Evolutionary conservation across 2,888 invertebrate species (phyloP).

Genomic region (Germaria angustata): DNA sequence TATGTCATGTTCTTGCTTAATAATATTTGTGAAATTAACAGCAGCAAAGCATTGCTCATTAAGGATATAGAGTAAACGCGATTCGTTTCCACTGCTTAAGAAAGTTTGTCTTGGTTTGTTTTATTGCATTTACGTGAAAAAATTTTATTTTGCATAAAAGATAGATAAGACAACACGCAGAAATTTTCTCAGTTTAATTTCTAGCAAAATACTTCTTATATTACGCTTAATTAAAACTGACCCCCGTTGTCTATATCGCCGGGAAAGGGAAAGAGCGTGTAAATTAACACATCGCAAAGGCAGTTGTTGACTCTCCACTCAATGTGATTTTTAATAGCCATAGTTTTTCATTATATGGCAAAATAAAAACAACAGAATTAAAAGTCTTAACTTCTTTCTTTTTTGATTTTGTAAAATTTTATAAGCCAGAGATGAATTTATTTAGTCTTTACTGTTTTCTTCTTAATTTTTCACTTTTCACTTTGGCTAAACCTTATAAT

Average conservation of each 20-base stretch:
- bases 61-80: background rate
- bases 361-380: background rate
- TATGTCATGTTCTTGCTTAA: no score
- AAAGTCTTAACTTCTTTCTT: background rate
- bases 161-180: background rate
- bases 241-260: background rate
- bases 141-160: slow-evolving; percentile 15
- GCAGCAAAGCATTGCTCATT: no score
- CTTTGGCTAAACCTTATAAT: slow-evolving; percentile 18
- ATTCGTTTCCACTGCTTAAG: slow-evolving; percentile 6
- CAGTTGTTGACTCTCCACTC: background rate
- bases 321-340: background rate
- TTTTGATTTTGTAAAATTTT: slow-evolving; percentile 10
- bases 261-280: no score
- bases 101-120: background rate
- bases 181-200: slow-evolving; percentile 24
- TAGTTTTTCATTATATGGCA: background rate
- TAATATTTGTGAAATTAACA: no score
- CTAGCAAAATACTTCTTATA: slow-evolving; percentile 1
- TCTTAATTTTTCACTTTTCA: slow-evolving; percentile 27
- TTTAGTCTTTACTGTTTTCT: slow-evolving; percentile 16
- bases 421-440: slow-evolving; percentile 40
- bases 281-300: background rate
- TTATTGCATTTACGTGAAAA: slow-evolving; percentile 5
- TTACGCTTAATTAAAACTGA: slow-evolving; percentile 55